Conservation (phyloP, 2,888 invertebrate genomes). For the Choristoneura rosaceana region DNA sequence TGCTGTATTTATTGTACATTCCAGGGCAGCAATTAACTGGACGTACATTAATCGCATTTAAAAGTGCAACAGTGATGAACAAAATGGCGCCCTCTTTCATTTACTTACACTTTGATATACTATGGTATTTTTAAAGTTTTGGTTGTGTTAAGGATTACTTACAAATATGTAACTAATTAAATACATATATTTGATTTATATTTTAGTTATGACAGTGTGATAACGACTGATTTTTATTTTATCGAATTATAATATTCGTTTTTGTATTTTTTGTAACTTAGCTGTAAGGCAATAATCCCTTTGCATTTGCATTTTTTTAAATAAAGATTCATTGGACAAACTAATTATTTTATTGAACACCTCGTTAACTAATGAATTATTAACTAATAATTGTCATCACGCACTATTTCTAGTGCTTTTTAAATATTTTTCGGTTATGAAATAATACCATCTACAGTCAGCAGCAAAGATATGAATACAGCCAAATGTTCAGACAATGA, state of each 20-base stretch:
- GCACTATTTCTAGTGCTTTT: too few relatives aligned
- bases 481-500: too few relatives aligned
- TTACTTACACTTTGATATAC: neutral
- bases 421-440: too few relatives aligned
- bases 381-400: too few relatives aligned
- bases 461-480: too few relatives aligned
- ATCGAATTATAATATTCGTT: conserved; percentile 45
- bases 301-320: conserved; percentile 56
- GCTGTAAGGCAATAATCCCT: conserved; percentile 41
- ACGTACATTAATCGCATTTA: too few relatives aligned
- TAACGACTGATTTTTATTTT: conserved; percentile 57
- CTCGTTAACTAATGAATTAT: neutral
- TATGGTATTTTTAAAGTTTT: neutral
- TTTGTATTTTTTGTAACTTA: conserved; percentile 48
- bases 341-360: neutral
- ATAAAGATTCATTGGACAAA: conserved; percentile 32
- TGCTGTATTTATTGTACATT: too few relatives aligned
- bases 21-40: too few relatives aligned
- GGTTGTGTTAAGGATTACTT: neutral
- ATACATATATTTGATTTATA: neutral
- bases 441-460: too few relatives aligned
- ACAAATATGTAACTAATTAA: neutral
- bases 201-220: conserved; percentile 45
- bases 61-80: too few relatives aligned
- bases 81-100: too few relatives aligned